These are phyloP conservation scores for Gastrophysa polygoni DNA, from an alignment of 2,888 invertebrate species.

Conservation along the genomic window DNA sequence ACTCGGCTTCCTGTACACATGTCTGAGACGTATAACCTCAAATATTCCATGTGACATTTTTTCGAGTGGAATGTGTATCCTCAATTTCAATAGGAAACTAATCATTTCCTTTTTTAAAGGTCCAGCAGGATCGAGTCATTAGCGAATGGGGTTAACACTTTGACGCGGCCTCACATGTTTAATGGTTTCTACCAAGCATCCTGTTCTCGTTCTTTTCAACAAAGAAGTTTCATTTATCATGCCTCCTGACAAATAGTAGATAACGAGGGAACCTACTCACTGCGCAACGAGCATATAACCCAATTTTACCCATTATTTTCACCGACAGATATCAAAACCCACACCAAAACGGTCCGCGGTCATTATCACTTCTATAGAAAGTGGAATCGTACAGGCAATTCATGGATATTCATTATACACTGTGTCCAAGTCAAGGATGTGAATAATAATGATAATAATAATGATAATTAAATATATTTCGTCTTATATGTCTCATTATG, in stretches of 20 bases:
- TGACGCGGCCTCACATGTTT: neutral
- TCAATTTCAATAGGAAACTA: no score
- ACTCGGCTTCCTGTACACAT: no score
- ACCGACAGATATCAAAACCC: conserved; percentile 30
- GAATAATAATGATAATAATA: neutral
- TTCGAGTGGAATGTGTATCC: no score
- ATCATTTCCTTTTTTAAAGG: no score
- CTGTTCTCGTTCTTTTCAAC: conserved; percentile 4
- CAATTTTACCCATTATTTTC: conserved; percentile 26
- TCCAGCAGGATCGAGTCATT: neutral
- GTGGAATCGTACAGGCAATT: conserved; percentile 17
- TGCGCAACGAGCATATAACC: conserved; percentile 21
- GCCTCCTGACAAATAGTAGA: conserved; percentile 22
- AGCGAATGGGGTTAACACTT: neutral
- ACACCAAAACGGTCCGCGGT: conserved; percentile 21
- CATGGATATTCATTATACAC: neutral
- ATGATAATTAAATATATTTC: no score
- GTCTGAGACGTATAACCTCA: no score
- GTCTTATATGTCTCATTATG: no score
- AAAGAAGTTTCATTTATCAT: conserved; percentile 16
- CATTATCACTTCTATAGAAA: conserved; percentile 30
- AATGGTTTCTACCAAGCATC: conserved; percentile 4
- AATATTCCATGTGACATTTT: no score
- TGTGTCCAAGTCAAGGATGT: neutral
- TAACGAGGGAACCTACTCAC: conserved; percentile 20